A percentile compares a stretch with the other conserved stretches of the same genome.
Evolutionary conservation across 2,113 vertebrate genomes (phyloP).

Genomic region (Zosterops pallidus): DNA sequence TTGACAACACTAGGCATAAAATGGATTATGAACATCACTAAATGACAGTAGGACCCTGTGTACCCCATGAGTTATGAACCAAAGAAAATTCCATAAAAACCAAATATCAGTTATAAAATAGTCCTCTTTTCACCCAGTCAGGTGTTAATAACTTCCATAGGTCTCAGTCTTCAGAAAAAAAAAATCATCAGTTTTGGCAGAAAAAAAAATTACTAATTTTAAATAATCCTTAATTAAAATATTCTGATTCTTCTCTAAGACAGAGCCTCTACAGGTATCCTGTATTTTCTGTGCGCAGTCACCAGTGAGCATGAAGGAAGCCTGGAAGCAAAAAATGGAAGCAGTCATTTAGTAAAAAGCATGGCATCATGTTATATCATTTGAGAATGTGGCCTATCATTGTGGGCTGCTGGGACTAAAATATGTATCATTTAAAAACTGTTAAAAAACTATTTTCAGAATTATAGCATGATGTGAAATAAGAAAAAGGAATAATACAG

Average conservation of each 20-base stretch:
- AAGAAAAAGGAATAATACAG: not conserved
- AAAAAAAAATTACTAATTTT: not conserved
- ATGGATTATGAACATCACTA: not conserved
- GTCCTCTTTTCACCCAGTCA: not conserved
- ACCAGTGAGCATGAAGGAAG: slow-evolving; percentile 32
- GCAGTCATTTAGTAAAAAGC: slow-evolving; percentile 68
- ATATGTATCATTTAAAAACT: slow-evolving; percentile 68
- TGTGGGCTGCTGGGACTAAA: slow-evolving; percentile 61
- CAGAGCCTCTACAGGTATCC: slow-evolving; percentile 35
- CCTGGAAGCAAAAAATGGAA: slow-evolving; percentile 68
- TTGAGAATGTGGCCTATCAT: slow-evolving; percentile 71
- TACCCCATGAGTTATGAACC: not conserved
- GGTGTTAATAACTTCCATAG: not conserved
- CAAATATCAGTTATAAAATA: not conserved
- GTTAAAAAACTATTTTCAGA: slow-evolving; percentile 65
- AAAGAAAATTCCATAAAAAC: not conserved
- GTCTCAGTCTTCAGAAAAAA: not conserved
- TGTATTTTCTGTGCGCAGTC: slow-evolving; percentile 49
- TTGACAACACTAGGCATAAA: not conserved
- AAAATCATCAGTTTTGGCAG: not conserved
- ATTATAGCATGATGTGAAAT: slow-evolving; percentile 12
- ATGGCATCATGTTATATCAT: slow-evolving; percentile 76
- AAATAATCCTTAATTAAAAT: not conserved
- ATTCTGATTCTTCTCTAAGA: not conserved
- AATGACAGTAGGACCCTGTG: not conserved